Percentiles rank a stretch among this genome's conserved stretches.
Evolutionary conservation across 2,797 vertebrate genomes (phyloP).

Genomic region (Hafferia zeledoni): DNA sequence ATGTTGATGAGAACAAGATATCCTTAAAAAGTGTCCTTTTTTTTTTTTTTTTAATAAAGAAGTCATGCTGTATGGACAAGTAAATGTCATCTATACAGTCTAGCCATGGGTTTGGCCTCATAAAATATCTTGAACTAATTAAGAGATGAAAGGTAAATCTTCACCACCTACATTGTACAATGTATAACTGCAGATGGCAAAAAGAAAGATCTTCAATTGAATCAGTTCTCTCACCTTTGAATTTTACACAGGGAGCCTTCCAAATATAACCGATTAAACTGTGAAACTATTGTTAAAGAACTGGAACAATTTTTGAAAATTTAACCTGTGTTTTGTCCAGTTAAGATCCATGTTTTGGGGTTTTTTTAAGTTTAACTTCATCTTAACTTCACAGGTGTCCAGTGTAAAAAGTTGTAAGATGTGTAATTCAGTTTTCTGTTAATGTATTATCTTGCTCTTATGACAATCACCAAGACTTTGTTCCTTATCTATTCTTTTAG

Average conservation of each 20-base stretch:
- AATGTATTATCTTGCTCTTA: not conserved
- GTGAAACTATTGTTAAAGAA: not conserved
- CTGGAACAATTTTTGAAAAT: not conserved
- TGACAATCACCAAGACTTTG: not conserved
- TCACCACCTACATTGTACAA: not conserved
- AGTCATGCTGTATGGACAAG: not conserved
- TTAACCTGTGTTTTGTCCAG: not conserved
- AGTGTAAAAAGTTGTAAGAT: not conserved
- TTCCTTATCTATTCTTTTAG: not conserved
- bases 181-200: not conserved
- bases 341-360: accelerated
- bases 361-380: not conserved
- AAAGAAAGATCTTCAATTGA: not conserved
- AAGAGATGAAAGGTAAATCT: not conserved
- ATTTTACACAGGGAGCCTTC: not conserved
- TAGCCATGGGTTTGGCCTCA: not conserved
- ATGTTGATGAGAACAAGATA: not conserved
- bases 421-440: not conserved
- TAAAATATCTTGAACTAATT: not conserved
- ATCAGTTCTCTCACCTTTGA: not conserved
- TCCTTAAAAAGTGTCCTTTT: not conserved
- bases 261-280: not conserved
- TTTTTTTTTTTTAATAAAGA: not conserved
- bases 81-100: not conserved
- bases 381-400: not conserved